These are phyloP conservation scores for Solea solea DNA, from an alignment of 2,113 vertebrate genomes.

Conservation along the genomic window DNA sequence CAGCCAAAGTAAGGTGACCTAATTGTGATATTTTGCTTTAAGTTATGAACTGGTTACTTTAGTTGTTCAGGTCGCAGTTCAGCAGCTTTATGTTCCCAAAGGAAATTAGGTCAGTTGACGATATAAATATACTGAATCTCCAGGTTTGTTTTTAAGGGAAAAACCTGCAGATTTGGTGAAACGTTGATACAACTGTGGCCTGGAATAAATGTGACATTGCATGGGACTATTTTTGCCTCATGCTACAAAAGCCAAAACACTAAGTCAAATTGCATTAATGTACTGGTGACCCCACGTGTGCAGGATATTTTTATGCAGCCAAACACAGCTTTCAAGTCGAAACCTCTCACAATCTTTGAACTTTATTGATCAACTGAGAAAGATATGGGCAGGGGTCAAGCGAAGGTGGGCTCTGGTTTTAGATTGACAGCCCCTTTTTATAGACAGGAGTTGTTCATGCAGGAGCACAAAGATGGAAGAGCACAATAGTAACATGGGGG, in stretches of 20 bases:
- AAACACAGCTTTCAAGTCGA: not conserved
- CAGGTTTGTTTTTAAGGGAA: no score
- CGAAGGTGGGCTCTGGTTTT: constrained; percentile 10
- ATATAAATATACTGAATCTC: no score
- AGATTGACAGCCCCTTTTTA: constrained; percentile 33
- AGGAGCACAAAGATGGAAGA: constrained; percentile 12
- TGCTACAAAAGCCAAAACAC: no score
- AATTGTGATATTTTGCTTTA: no score
- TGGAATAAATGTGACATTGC: not conserved
- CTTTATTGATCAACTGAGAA: constrained; percentile 33
- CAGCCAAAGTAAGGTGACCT: not conserved
- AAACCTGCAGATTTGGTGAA: no score
- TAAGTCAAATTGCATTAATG: constrained; percentile 20
- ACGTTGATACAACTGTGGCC: no score
- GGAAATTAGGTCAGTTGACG: no score
- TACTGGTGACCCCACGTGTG: not conserved
- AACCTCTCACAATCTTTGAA: constrained; percentile 36
- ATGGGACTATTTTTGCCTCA: no score
- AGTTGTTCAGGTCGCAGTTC: no score
- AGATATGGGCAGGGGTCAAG: constrained; percentile 27
- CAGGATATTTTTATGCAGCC: constrained; percentile 2
- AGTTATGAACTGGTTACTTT: no score
- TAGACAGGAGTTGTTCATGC: constrained; percentile 42
- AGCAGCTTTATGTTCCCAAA: no score
- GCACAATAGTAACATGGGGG: constrained; percentile 16